Evolutionary conservation across 2,797 vertebrate genomes (phyloP), one percentile per base, ranked within the genome.

Genomic region (Neopelma chrysocephalum): DNA sequence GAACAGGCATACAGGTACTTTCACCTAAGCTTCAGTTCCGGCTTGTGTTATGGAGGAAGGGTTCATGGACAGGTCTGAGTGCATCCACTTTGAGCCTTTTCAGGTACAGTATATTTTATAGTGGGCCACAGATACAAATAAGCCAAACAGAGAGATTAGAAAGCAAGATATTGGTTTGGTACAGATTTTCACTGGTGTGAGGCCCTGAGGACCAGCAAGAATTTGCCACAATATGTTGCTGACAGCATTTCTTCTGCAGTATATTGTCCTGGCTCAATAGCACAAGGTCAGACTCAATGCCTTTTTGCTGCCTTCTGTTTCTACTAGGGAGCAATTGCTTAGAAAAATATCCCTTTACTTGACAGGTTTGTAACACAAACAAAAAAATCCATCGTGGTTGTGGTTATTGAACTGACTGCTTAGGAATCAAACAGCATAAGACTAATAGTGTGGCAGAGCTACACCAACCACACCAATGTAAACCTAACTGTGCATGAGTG

Each of bases 241-340:
- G 95, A 96, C 83, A 91, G 84, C 40, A 82, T 86, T 93, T 94
- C 65, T 80, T 92, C 66, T 70, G 48, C 54, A 84, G 60, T n/a
- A 82, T 75, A 91, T 62, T 66, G 78, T 73, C 96, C 87, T 91
- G 69, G 23, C 80, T 94, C 83, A 87, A 81, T 75, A 96, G 80
- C 92, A 94, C 92, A 96, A 97, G 94, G 92, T 93, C 94, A 96
- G 86, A 76, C 53, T 42, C 38, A 96, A 88, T 62, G 93, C 20
- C 8, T 77, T 95, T 94, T 90, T 94, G 57, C 51, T 10, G 4
- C 82, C 76, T 71, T 86, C 61, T 48, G 27, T 43, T 94, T 73
- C 60, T 91, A 80, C 84, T 72, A 62, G 73, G 83, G 83, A 95
- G 53, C 43, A 95, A 89, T 88, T 78, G 77, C 82, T 96, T 96